Base-by-base conservation (phyloP, 1,140 invertebrate species). In the Procambarus virginalis region DNA sequence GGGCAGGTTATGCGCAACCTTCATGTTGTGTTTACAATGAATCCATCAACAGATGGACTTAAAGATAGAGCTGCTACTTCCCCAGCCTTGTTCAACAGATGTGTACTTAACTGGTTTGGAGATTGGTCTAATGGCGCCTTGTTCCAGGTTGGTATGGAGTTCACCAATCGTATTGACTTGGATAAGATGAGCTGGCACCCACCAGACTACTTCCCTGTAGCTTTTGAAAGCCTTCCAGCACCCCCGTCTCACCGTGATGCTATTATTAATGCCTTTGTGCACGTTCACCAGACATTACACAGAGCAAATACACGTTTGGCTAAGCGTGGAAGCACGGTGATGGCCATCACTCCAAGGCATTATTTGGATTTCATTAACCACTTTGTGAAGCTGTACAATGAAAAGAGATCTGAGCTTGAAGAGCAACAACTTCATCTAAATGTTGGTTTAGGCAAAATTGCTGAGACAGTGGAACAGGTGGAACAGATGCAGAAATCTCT, bases 361-460 rank as follows among this genome's bases (percentile, higher is more conserved):
- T 99, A 99, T 94, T 94, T 99, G n/a, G 99, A 99, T 94, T 99
- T 99, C 94, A 99, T 99, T 93, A 97, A 99, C 94, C 99, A 99
- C 94, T 99, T 99, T 95, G 99, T 99, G 6, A 99, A 99, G 94
- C 94, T 99, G 75, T 99, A 99, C 94, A 97, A 98, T 93, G 99
- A 99, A 94, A 99, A 99, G 94, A 96, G 99, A 51, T 97, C 98
- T 8, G 99, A 99, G 93, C 94, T 99, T 60, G 99, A 99, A 94
- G 99, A 99, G 93, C 99, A 99, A 93, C 99, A 99, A 93, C 95
- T 99, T 2, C 99, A 99, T 95, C 95, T 99, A 86, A 99, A 99
- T 94, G 98, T 99, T 75, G 99, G 99, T 94, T 94, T 99, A 46
- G 97, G 97, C 92, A 99, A 99, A 94, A 99, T 99, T 92, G 97